phyloP scores from a whole-genome alignment of 2,797 vertebrate genomes.

The Triplophysa bombifrons region DNA sequence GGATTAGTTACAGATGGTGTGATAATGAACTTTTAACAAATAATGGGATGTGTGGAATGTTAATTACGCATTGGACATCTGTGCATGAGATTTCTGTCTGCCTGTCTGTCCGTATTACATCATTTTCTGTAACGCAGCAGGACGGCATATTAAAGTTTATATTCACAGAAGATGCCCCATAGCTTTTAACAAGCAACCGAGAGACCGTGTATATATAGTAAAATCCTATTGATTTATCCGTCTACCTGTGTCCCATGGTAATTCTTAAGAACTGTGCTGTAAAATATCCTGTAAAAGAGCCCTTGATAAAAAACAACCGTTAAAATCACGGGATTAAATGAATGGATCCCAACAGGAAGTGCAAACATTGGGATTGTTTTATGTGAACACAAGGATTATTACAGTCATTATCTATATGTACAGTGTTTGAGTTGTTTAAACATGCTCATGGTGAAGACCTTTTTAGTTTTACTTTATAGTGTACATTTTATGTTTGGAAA shows the following conservation, averaged over 20 bases:
- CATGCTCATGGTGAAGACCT: no score
- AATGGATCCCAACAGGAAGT: conserved; percentile 31
- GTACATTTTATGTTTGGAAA: no score
- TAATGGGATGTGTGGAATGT: neutral
- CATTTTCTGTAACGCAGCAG: neutral
- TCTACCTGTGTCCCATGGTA: conserved; percentile 41
- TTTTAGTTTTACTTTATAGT: no score
- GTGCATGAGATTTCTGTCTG: neutral
- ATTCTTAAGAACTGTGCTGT: conserved; percentile 40
- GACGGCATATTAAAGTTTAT: neutral
- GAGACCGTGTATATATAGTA: conserved; percentile 22
- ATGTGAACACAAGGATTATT: conserved; percentile 38
- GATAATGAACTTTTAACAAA: conserved; percentile 11
- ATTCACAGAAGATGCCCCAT: neutral
- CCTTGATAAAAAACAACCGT: conserved; percentile 28
- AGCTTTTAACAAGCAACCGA: conserved; percentile 16
- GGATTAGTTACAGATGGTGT: neutral
- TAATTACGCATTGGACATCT: neutral
- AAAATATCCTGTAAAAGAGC: conserved; percentile 40
- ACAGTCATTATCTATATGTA: conserved; percentile 4
- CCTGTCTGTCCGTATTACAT: neutral
- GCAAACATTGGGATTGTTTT: conserved; percentile 9
- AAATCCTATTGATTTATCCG: conserved; percentile 29
- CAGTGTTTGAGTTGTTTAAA: neutral
- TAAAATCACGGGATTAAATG: conserved; percentile 2